Evolutionary conservation across 2,113 vertebrate genomes (phyloP).

Genomic region (Nyctibius bracteatus): DNA sequence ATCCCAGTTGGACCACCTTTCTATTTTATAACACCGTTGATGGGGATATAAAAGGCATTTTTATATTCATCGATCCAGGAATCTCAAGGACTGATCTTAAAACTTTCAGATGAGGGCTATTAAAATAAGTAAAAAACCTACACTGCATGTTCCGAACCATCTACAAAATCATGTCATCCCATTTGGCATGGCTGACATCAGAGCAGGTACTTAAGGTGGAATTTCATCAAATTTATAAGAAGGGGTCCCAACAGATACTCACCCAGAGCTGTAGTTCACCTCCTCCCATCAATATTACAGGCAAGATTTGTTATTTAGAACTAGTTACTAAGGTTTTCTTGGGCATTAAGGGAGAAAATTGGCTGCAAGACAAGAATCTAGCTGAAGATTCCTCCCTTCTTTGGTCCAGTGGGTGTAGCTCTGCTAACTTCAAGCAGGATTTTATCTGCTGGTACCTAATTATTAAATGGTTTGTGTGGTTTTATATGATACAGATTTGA

Average conservation of each 20-base stretch:
- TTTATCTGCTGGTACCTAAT: slow-evolving; percentile 36
- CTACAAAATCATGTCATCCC: neutral
- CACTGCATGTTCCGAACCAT: neutral
- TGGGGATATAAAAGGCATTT: neutral
- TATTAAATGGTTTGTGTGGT: slow-evolving; percentile 33
- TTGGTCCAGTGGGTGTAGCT: neutral
- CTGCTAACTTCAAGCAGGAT: neutral
- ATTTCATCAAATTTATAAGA: neutral
- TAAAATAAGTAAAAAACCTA: neutral
- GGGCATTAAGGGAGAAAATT: neutral
- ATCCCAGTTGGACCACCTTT: neutral
- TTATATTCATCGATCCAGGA: neutral
- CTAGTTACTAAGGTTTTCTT: neutral
- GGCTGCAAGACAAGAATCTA: neutral
- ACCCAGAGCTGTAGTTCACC: neutral
- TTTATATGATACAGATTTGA: slow-evolving; percentile 3
- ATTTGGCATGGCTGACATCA: neutral
- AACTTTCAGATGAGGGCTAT: neutral
- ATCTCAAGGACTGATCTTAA: neutral
- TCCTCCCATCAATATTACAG: neutral
- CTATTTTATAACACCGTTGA: neutral
- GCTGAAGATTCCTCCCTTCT: neutral
- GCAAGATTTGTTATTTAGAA: neutral
- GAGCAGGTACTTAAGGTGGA: neutral
- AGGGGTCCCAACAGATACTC: neutral